Base-by-base conservation (phyloP, 2,113 vertebrate genomes). In the Lepus timidus region DNA sequence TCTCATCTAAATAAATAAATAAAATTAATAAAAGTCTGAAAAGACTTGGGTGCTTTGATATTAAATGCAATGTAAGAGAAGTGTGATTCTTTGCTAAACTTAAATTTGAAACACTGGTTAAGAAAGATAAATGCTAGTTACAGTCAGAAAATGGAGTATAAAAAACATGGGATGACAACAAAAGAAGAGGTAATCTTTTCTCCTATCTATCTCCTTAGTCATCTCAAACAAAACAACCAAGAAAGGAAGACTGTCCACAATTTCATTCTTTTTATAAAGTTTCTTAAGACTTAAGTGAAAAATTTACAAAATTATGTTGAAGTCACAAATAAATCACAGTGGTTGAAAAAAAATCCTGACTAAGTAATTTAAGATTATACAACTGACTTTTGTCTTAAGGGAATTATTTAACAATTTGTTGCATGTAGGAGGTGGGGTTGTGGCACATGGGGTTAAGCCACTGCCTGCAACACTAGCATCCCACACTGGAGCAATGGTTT, bases 241-340 rank as follows among this genome's bases (percentile, higher is more conserved):
- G 27, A 27, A 5, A 85, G 55, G 49, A 95, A 33, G 29, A 76
- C 0, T 78, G 31, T 14, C 58, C 33, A 1, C 20, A 61, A 81
- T 84, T 81, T 76, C 33, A 87, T 82, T 55, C 49, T 64, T 96
- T 49, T 73, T 73, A 27, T 33, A 88, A 68, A 65, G 58, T 64
- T 83, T 82, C n/a, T 91, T 83, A 80, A 44, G 75, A 93, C 58
- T 64, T 71, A 90, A 81, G 39, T 86, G 36, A 84, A 52, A 94
- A 83, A 74, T 64, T 6, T 78, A 33, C 71, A 64, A 93, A 91
- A 73, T 25, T 70, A 78, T 49, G 31, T 17, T 39, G 49, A 23
- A 85, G 75, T n/a, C 27, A 89, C n/a, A 84, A 73, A 68, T 39
- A 58, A 91, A 73, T 92, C 39, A 52, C 27, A 87, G 51, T 0